Base-by-base conservation (phyloP, 2,113 vertebrate genomes). In the Seriola dumerili region DNA sequence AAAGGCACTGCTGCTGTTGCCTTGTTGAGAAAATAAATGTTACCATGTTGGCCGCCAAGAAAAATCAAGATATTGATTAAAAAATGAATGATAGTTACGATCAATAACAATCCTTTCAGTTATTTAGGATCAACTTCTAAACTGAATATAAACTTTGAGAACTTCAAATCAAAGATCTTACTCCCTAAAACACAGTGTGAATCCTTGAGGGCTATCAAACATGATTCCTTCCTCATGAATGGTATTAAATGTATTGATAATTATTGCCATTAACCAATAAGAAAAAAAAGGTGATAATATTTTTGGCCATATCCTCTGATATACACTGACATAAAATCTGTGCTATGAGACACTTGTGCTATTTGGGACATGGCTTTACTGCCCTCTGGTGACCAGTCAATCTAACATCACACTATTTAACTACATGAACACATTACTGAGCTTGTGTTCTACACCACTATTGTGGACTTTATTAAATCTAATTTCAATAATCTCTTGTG, bases 301-400 rank as follows among this genome's bases (percentile, higher is more conserved):
- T 50, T 14, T 36, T 52, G 42, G 13, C 16, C 38, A 19, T 23
- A 23, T 52, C 8, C 32, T 7, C 54, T 5, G n/a, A 12, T 23
- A n/a, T 14, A 57, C 50, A 25, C 16, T 48, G 23, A 48, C 6
- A 32, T 17, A 11, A 14, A 36, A 61, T 5, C 2, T 19, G 21
- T 29, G 12, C 13, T 29, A 3, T n/a, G 5, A 25, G 25, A 48
- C n/a, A 61, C 10, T 9, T 3, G 13, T 16, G 32, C 21, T 14
- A 16, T 63, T 66, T 19, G 4, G 16, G 8, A 25, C 13, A 54
- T 12, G 62, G 1, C 2, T 86, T 81, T 91, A 55, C 89, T 91
- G 96, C 97, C 96, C 94, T 96, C 98, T 96, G 95, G 61, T 86
- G 92, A 1, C 36, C 16, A 57, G 0, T 19, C 21, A 17, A 25